Evolutionary conservation across 92 coral and sea anemone genomes (phyloP), one percentile per base, ranked within the genome.

Genomic region (Umimayanthus kanabou): DNA sequence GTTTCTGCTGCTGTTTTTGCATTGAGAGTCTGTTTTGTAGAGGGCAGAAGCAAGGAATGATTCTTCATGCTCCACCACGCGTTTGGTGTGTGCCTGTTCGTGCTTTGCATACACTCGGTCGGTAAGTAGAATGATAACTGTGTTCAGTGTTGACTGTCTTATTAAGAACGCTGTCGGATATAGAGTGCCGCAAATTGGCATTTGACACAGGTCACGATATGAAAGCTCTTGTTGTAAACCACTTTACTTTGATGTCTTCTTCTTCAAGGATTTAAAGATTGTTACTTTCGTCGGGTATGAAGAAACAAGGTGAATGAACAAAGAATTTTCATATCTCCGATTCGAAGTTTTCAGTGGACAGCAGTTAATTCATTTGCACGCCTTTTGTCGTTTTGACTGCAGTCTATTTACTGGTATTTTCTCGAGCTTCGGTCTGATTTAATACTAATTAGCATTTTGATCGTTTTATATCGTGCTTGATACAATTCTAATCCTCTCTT

Each of bases 41-140:
- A 30, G 22, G 25, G 71, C 49, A 70, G 65, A 47, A 83, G 26
- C 64, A 71, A 69, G 87, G 87, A 83, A 83, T 83, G 78, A n/a
- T 70, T 50, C 87, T 83, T 47, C 87, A 83, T 83, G 87, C 77
- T 20, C 78, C 64, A 50, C 45, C 66, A 83, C 43, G 87, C 78
- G 13, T 83, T 83, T 67, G 58, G 25, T 83, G 77, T 83, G 64
- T 83, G 39, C 26, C 71, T 82, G 78, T 50, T 69, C 77, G 43
- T 83, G 87, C 77, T 83, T 25, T 74, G 66, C 42, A 26, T 70
- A 11, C 57, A 26, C 87, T 43, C 50, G 65, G 77, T 78, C 15
- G 77, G 87, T 83, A 72, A 83, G 87, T 83, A 37, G 58, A 13
- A 10, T 40, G 82, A 23, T 13, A 53, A 53, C 58, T 53, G 13